A percentile compares a stretch with the other conserved stretches of the same genome.
Evolutionary conservation across 2,113 vertebrate species (phyloP).

Genomic region (Chitala chitala): DNA sequence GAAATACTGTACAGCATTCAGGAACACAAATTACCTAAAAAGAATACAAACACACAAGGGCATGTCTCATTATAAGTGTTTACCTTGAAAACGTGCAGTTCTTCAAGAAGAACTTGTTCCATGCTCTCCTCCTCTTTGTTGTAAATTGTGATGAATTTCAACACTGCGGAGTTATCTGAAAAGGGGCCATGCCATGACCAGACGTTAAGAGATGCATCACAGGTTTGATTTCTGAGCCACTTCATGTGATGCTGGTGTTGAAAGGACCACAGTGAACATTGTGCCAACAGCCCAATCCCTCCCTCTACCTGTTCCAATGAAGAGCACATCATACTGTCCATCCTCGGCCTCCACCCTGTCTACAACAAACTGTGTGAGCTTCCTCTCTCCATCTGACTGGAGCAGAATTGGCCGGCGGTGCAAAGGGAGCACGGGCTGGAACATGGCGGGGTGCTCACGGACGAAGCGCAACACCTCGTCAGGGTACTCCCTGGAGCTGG

Average conservation of each 20-base stretch:
- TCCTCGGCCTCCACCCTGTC: slow-evolving; percentile 95
- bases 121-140: slow-evolving; percentile 87
- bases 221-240: too few relatives aligned
- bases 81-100: slow-evolving; percentile 92
- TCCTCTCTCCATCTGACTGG: slow-evolving; percentile 79
- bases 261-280: neutral
- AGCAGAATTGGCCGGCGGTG: slow-evolving; percentile 80
- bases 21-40: too few relatives aligned
- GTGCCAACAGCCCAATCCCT: neutral
- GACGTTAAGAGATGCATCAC: too few relatives aligned
- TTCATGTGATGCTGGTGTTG: neutral
- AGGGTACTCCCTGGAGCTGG: slow-evolving; percentile 85
- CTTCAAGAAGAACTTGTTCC: slow-evolving; percentile 94
- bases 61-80: neutral
- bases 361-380: slow-evolving; percentile 83
- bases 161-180: slow-evolving; percentile 44
- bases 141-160: slow-evolving; percentile 94
- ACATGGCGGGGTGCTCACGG: slow-evolving; percentile 85
- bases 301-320: slow-evolving; percentile 91
- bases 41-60: neutral
- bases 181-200: too few relatives aligned
- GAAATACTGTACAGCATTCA: too few relatives aligned
- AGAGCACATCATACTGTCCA: slow-evolving; percentile 90
- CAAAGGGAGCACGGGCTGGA: slow-evolving; percentile 74
- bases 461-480: slow-evolving; percentile 88